phyloP scores from a whole-genome alignment of 2,888 invertebrate species.

The Rhagophthalmus giganteus region DNA sequence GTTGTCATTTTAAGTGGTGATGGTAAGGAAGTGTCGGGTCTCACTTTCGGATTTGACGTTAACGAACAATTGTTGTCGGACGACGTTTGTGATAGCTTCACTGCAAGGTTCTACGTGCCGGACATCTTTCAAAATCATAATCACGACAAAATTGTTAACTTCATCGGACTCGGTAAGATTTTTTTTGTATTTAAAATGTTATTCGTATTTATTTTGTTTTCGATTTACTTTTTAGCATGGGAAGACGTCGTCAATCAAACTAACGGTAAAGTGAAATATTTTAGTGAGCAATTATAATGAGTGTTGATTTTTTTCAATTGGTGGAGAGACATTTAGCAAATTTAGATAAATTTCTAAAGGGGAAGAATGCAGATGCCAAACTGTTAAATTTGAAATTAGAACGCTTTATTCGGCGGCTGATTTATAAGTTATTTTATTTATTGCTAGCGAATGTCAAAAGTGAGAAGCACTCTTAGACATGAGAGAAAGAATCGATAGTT shows the following conservation, averaged over 20 bases:
- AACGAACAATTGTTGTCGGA: slow-evolving; percentile 71
- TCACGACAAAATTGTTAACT: slow-evolving; percentile 66
- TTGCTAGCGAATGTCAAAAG: not conserved
- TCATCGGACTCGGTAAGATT: slow-evolving; percentile 63
- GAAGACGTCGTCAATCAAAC: slow-evolving; percentile 65
- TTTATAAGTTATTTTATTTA: not conserved
- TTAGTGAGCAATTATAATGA: slow-evolving; percentile 59
- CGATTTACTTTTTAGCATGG: slow-evolving; percentile 65
- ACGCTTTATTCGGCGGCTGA: not conserved
- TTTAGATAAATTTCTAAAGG: not conserved
- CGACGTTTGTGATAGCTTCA: slow-evolving; percentile 55
- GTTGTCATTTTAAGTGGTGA: slow-evolving; percentile 73
- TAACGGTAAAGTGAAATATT: slow-evolving; percentile 61
- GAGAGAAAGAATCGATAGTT: not conserved
- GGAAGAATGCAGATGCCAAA: not conserved
- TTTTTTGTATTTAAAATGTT: not conserved
- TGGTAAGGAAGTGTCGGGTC: slow-evolving; percentile 64
- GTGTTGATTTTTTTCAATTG: slow-evolving; percentile 13
- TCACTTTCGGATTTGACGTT: slow-evolving; percentile 81
- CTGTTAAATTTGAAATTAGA: not conserved
- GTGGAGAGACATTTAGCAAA: slow-evolving; percentile 1
- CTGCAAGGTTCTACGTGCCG: slow-evolving; percentile 55
- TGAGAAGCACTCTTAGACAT: too few species aligned
- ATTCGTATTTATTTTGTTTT: slow-evolving; percentile 22
- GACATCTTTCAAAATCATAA: slow-evolving; percentile 51